Conservation (phyloP, 2,797 vertebrate species). For the Squalus acanthias region DNA sequence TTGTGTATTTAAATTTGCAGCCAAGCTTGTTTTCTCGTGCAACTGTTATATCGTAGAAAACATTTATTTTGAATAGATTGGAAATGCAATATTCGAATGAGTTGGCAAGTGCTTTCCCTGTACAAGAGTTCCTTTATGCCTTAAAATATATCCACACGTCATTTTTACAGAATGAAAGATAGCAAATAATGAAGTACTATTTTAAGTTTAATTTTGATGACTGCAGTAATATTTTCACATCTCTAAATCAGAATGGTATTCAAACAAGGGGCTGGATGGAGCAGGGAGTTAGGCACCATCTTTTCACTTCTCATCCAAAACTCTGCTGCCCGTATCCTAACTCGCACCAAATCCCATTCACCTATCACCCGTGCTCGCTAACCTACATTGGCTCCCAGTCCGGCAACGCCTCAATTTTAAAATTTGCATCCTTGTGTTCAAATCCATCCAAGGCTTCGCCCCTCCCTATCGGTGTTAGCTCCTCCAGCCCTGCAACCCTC, state of each 20-base stretch:
- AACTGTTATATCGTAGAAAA: neutral
- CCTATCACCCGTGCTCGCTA: neutral
- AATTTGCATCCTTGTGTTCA: neutral
- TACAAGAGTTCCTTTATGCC: neutral
- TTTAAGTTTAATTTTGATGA: too few species aligned
- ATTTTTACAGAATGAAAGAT: slow-evolving; percentile 28
- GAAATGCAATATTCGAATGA: neutral
- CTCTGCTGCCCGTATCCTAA: neutral
- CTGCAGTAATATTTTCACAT: neutral
- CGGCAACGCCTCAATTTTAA: neutral
- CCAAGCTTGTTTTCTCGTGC: neutral
- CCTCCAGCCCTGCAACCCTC: neutral
- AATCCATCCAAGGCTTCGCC: neutral
- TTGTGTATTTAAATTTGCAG: neutral
- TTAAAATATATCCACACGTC: neutral
- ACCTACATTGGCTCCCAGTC: neutral
- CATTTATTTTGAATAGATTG: neutral
- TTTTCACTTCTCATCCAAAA: neutral
- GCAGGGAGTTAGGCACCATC: too few species aligned
- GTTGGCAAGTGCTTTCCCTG: neutral
- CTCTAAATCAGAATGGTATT: neutral
- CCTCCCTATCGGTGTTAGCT: neutral
- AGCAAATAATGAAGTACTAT: neutral
- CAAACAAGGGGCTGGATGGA: too few species aligned
- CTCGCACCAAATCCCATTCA: neutral